Evolutionary conservation across 2,888 invertebrate genomes (phyloP).

Genomic region (Tachystola acroxantha): DNA sequence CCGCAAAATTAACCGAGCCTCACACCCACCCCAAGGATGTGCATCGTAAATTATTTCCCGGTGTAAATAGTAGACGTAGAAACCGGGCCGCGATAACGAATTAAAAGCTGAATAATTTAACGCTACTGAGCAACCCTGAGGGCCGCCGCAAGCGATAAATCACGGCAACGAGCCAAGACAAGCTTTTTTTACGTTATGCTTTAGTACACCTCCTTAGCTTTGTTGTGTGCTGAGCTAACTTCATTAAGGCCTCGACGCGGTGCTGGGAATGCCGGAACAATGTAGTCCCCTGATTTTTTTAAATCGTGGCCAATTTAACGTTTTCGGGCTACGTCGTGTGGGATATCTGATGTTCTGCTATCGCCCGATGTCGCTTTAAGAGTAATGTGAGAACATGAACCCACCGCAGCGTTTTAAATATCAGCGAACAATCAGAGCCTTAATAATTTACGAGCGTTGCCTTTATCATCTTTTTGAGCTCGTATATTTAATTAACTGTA

Average conservation of each 20-base stretch:
- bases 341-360: conserved; percentile 19
- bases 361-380: conserved; percentile 15
- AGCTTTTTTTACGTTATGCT: conserved; percentile 65
- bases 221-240: conserved; percentile 55
- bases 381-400: conserved; percentile 21
- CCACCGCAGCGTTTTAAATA: conserved; percentile 14
- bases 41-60: conserved; percentile 62
- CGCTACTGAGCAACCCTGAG: conserved; percentile 49
- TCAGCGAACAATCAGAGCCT: conserved; percentile 12
- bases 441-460: conserved; percentile 8
- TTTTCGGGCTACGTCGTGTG: conserved; percentile 42
- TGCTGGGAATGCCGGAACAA: conserved; percentile 58
- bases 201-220: conserved; percentile 63
- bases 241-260: conserved; percentile 47
- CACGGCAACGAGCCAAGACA: conserved; percentile 61
- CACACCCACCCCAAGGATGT: conserved; percentile 32
- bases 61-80: conserved; percentile 66
- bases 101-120: conserved; percentile 77
- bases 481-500: conserved; percentile 1
- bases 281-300: conserved; percentile 48
- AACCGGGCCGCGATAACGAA: conserved; percentile 69
- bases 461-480: conserved; percentile 2
- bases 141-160: conserved; percentile 61
- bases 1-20: conserved; percentile 36
- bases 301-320: conserved; percentile 53